Percentiles rank a stretch among this genome's conserved stretches.
phyloP scores from a whole-genome alignment of 2,888 invertebrate genomes.

The Sinelater perroti region DNA sequence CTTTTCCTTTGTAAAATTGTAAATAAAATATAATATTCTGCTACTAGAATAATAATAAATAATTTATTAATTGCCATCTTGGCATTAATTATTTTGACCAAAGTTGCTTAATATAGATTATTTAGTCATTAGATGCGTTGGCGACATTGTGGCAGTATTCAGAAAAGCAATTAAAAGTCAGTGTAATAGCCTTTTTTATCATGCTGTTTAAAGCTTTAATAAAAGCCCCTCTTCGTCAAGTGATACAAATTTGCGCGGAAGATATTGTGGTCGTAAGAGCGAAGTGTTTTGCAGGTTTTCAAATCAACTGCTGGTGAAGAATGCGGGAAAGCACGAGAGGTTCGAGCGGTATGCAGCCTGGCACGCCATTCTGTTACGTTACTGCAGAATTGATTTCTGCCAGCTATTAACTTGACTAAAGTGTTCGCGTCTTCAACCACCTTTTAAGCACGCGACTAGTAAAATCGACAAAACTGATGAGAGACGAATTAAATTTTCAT shows the following conservation, averaged over 20 bases:
- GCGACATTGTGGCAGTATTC: too few species aligned
- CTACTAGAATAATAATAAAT: too few species aligned
- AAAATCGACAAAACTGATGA: conserved; percentile 44
- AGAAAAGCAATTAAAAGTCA: too few species aligned
- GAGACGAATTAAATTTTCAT: conserved; percentile 47
- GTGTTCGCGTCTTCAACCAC: conserved; percentile 54
- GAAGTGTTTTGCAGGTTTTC: conserved; percentile 34
- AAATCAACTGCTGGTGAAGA: conserved; percentile 38
- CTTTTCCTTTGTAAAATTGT: too few species aligned
- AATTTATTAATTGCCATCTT: too few species aligned
- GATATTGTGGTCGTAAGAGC: conserved; percentile 21
- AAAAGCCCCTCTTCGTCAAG: conserved; percentile 5
- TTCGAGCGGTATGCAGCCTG: conserved; percentile 47
- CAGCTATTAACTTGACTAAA: conserved; percentile 56
- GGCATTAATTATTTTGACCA: too few species aligned
- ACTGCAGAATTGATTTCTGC: conserved; percentile 56
- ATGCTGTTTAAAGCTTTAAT: conserved; percentile 2
- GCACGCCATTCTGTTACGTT: conserved; percentile 51
- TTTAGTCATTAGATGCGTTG: too few species aligned
- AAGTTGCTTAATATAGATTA: too few species aligned
- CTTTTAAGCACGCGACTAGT: conserved; percentile 50
- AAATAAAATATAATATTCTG: too few species aligned
- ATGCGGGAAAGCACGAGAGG: conserved; percentile 39
- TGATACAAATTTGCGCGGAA: conserved; percentile 22
- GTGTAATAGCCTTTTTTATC: not conserved